Base-by-base conservation (phyloP, 2,888 invertebrate genomes). In the Parnassius mnemosyne region DNA sequence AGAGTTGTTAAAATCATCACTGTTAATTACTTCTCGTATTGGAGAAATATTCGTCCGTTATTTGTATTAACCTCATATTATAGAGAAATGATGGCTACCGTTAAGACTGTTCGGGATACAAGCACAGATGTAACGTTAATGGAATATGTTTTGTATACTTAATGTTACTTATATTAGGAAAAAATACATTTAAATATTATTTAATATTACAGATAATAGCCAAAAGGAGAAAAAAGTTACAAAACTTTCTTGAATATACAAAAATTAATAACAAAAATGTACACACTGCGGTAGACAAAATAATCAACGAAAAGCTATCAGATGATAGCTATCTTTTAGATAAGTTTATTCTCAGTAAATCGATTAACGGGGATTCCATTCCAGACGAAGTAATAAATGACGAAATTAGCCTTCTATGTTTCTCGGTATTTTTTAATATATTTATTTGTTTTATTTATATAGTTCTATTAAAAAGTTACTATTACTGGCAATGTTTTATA, bases 11-110 rank as follows among this genome's bases (percentile, higher is more conserved):
- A 69, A 16, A 72, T 76, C 25, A 54, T 72, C 1, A 77, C 76
- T 5, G 60, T 68, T 44, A 76, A 76, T 58, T 78, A 69, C 46
- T 79, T 75, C 53, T 76, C 78, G 1, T 76, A 76, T 60, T 79
- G 78, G 78, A 72, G 76, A 59, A 74, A 75, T 53, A 72, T 76
- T 12, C 66, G 68, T 9, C 65, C 68, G 11, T 57, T 78, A 41
- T 75, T 75, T 57, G 61, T 64, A 52, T 41, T 74, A 10, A 71
- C 78, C 9, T 69, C 73, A 3, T 68, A 68, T 47, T 77, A 77
- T 58, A 64, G 57, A 41, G 71, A 76, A 64, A 78, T 76, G 76
- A 69, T 68, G 71, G 63, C 65, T 2, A 69, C 69, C 10, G 72
- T 77, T 9, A 69, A 71, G 56, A 70, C 64, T 9, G 70, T 79